Evolutionary conservation across 2,113 vertebrate species (phyloP).

Genomic region (Saguinus midas): DNA sequence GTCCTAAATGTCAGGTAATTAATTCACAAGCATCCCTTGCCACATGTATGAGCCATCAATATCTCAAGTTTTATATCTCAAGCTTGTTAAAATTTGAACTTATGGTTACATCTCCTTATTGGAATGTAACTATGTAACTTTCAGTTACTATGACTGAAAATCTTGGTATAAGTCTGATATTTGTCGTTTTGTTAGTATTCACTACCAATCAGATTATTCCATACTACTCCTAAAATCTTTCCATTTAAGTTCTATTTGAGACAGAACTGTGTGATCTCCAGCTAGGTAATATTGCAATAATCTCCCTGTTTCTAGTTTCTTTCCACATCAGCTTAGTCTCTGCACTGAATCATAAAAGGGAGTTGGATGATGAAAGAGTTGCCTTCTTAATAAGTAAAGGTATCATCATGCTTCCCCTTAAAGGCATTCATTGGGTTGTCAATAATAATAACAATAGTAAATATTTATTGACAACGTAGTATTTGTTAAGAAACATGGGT

Average conservation of each 20-base stretch:
- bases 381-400: not conserved
- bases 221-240: not conserved
- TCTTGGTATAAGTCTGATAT: not conserved
- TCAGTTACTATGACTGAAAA: not conserved
- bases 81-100: not conserved
- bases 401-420: not conserved
- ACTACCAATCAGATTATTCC: not conserved
- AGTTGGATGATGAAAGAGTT: not conserved
- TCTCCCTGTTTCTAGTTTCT: not conserved
- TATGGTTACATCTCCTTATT: not conserved
- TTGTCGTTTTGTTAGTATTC: not conserved
- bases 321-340: not conserved
- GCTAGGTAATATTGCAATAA: not conserved
- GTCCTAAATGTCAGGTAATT: not conserved
- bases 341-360: not conserved
- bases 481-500: not conserved
- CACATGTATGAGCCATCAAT: not conserved
- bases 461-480: not conserved
- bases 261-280: not conserved
- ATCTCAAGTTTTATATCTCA: not conserved
- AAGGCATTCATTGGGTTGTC: not conserved
- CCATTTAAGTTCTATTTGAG: not conserved
- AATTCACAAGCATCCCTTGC: not conserved
- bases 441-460: not conserved
- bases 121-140: too few relatives aligned